A percentile compares a stretch with the other conserved stretches of the same genome.
Conservation (phyloP, 2,113 vertebrate genomes). For the Mesocricetus auratus region DNA sequence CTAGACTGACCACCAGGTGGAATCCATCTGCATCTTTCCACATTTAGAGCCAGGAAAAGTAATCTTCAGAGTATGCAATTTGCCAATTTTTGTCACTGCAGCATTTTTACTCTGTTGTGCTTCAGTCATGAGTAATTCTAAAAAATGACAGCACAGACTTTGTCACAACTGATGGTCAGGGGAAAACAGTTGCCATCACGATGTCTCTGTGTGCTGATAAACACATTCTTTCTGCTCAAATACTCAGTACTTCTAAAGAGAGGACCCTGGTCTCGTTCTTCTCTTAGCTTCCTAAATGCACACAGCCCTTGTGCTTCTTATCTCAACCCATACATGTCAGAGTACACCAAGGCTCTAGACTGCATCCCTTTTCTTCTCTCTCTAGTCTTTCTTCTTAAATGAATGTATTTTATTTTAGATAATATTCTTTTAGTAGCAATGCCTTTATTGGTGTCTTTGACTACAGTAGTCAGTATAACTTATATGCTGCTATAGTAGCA, state of each 20-base stretch:
- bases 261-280: background rate
- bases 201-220: background rate
- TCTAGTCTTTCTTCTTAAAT: conserved; percentile 14
- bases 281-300: background rate
- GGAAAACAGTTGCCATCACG: background rate
- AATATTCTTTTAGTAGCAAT: background rate
- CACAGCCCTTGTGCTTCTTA: background rate
- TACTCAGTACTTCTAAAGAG: background rate
- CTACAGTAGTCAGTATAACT: background rate
- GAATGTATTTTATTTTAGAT: background rate
- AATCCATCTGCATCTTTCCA: background rate
- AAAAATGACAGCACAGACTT: background rate
- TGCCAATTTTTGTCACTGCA: background rate
- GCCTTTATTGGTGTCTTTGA: background rate
- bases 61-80: background rate
- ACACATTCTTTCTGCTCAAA: background rate
- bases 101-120: background rate
- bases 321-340: background rate
- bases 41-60: background rate
- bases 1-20: background rate
- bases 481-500: background rate
- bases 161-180: background rate
- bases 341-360: background rate
- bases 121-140: background rate
- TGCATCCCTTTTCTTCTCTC: background rate